Evolutionary conservation across 2,888 invertebrate species (phyloP).

Genomic region (Acrocera orbiculus): DNA sequence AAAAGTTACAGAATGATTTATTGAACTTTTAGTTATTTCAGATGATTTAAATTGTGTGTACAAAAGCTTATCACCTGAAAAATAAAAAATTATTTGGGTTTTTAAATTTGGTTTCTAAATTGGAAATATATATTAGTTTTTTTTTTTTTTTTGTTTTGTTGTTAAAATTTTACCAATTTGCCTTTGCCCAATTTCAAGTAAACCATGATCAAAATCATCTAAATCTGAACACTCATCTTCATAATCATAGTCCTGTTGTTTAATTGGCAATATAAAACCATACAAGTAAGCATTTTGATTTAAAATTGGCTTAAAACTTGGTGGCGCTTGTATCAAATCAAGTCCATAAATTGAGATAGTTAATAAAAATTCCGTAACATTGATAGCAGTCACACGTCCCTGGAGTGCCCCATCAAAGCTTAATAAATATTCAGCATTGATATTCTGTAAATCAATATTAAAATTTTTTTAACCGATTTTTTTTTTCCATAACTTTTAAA

Average conservation of each 20-base stretch:
- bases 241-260: conserved; percentile 4
- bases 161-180: conserved; percentile 3
- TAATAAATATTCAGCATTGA: conserved; percentile 17
- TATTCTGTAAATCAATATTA: conserved; percentile 18
- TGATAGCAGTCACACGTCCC: conserved; percentile 17
- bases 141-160: too few species aligned
- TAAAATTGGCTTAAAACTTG: conserved; percentile 17
- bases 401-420: conserved; percentile 6
- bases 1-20: conserved; percentile 19
- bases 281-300: conserved; percentile 12
- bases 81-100: too few species aligned
- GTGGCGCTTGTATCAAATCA: conserved; percentile 15
- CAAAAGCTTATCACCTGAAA: conserved; percentile 3
- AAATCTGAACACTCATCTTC: conserved; percentile 11
- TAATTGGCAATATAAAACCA: conserved; percentile 5
- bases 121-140: background rate
- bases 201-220: conserved; percentile 8
- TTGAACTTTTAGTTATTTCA: conserved; percentile 6
- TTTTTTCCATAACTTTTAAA: too few species aligned
- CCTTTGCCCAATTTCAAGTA: conserved; percentile 11
- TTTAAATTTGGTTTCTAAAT: background rate
- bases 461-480: too few species aligned
- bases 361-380: conserved; percentile 17
- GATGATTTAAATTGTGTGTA: conserved; percentile 19
- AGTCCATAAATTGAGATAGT: conserved; percentile 21